Percentiles rank a stretch among this genome's conserved stretches.
Conservation (phyloP, 2,888 invertebrate genomes). For the Operophtera brumata region DNA sequence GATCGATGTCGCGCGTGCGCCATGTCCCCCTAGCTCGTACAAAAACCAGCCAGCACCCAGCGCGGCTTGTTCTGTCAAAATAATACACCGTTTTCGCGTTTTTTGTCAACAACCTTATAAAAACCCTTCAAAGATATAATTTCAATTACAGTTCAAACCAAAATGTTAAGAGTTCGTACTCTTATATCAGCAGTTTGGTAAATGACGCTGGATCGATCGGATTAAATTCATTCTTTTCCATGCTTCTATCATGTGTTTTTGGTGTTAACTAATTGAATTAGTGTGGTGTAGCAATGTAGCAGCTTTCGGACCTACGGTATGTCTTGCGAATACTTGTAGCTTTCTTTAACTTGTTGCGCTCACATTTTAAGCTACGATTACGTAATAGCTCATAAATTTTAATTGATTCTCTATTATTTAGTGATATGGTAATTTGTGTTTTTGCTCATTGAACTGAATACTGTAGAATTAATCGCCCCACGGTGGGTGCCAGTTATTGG, state of each 20-base stretch:
- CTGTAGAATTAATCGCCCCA: slow-evolving; percentile 10
- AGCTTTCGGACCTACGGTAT: slow-evolving; percentile 45
- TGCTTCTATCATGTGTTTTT: slow-evolving; percentile 44
- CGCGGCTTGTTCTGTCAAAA: slow-evolving; percentile 67
- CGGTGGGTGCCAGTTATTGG: slow-evolving; percentile 35
- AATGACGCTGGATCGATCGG: slow-evolving; percentile 26
- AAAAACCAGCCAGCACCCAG: slow-evolving; percentile 65
- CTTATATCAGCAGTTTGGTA: slow-evolving; percentile 25
- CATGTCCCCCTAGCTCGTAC: slow-evolving; percentile 51
- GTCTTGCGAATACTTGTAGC: slow-evolving; percentile 50
- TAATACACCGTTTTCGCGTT: slow-evolving; percentile 59
- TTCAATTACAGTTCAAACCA: not conserved
- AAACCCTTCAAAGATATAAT: slow-evolving; percentile 17
- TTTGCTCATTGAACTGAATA: not conserved
- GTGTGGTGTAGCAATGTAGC: slow-evolving; percentile 62
- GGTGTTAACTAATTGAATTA: slow-evolving; percentile 51
- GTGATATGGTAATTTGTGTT: slow-evolving; percentile 9
- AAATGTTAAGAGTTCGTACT: slow-evolving; percentile 11
- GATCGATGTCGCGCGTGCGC: slow-evolving; percentile 75
- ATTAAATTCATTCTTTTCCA: slow-evolving; percentile 31
- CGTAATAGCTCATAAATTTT: slow-evolving; percentile 57
- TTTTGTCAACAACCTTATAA: slow-evolving; percentile 42
- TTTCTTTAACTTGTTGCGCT: slow-evolving; percentile 70
- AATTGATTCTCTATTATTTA: slow-evolving; percentile 21
- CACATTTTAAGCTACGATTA: slow-evolving; percentile 52